phyloP scores from a whole-genome alignment of 37 sponge, comb jelly and placozoan genomes.

The Ephydatia muelleri region DNA sequence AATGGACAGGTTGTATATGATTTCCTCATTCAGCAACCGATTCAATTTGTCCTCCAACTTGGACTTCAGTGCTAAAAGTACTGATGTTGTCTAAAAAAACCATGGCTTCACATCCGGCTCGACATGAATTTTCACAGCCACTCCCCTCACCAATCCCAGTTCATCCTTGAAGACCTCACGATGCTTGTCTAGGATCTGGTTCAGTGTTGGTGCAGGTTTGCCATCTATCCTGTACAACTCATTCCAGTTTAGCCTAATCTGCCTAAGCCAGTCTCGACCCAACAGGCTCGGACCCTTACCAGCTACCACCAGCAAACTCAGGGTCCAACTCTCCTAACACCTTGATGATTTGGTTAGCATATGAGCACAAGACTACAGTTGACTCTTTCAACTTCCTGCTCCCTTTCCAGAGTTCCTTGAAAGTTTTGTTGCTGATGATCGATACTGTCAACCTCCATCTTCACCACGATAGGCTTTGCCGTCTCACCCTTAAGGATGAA shows the following conservation, averaged over 20 bases:
- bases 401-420: neutral
- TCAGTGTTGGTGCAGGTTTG: neutral
- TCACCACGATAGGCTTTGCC: neutral
- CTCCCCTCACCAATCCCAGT: conserved; percentile 7
- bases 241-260: conserved; percentile 1
- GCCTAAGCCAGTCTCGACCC: neutral
- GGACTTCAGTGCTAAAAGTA: neutral
- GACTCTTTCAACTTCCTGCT: neutral
- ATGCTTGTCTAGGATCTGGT: neutral
- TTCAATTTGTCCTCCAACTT: neutral
- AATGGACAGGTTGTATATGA: neutral
- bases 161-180: conserved; percentile 22
- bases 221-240: neutral
- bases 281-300: conserved; percentile 3
- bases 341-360: neutral
- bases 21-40: too few relatives aligned
- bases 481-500: too few relatives aligned
- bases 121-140: conserved; percentile 11
- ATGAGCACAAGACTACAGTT: neutral
- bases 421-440: neutral
- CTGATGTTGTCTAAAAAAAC: conserved; percentile 3
- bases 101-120: conserved; percentile 22
- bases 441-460: neutral
- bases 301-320: neutral
- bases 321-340: neutral